Percentiles rank a stretch among this genome's conserved stretches.
These are phyloP conservation scores for Halcyon chelicuti DNA, from an alignment of 2,797 vertebrate genomes.

Conservation along the genomic window DNA sequence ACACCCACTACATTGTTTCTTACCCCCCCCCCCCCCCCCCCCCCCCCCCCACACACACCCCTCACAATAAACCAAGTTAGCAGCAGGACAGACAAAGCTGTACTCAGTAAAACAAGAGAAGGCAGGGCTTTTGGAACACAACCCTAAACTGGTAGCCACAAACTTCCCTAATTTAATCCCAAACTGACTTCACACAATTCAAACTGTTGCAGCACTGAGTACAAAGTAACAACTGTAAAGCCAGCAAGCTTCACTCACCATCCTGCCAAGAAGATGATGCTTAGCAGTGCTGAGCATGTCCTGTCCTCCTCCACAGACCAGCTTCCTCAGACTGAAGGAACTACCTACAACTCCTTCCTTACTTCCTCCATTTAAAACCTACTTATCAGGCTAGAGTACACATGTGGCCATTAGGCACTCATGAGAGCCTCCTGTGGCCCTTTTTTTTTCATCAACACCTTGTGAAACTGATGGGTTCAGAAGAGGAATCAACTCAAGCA, in stretches of 20 bases:
- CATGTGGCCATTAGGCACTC: neutral
- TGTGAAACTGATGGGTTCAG: neutral
- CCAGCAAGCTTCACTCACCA: neutral
- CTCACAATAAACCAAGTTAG: too few relatives aligned
- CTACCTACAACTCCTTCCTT: accelerated
- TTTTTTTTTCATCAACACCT: neutral
- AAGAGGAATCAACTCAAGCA: neutral
- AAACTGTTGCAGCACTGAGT: neutral
- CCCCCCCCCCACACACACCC: neutral
- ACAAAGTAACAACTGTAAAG: neutral
- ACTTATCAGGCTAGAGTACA: neutral
- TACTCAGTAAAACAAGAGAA: neutral
- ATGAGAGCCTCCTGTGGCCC: neutral
- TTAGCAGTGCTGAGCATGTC: accelerated
- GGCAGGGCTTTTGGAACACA: accelerated
- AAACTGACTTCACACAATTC: neutral
- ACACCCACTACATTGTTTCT: neutral
- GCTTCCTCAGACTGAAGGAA: neutral
- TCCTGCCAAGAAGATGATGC: accelerated
- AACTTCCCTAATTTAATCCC: neutral
- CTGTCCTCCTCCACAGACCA: accelerated
- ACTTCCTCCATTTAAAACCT: neutral
- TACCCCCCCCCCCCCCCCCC: neutral
- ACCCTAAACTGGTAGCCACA: neutral
- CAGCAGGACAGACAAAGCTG: neutral